Evolutionary conservation across 2,113 vertebrate genomes (phyloP), one percentile per base, ranked within the genome.

Genomic region (Ptychochromis oligacanthus): DNA sequence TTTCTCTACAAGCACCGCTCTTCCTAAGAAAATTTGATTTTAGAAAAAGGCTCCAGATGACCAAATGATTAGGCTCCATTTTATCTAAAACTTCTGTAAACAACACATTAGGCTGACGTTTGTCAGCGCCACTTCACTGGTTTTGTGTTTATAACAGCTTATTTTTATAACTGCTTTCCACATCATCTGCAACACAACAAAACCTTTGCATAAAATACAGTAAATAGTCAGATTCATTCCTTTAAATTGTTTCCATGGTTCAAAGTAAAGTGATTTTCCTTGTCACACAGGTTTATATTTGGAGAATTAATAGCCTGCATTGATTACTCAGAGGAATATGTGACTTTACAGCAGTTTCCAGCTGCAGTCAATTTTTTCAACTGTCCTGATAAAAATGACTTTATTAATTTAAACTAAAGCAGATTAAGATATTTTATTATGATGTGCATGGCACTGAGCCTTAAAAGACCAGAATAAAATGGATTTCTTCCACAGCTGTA

Each of bases 21-120:
- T 75, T 70, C 82, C 79, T 36, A 60, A 72, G 75, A 88, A 90
- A 89, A 84, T 92, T 84, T 57, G 60, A 93, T 93, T 93, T 89
- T 74, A 81, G 82, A 81, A 84, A 75, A 85, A 65, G 77, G 80
- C 76, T 2, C 46, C 75, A 88, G 85, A 91, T n/a, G 22, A 84
- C 80, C 14, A 22, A 82, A 82, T 90, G 82, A 81, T 93, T 88
- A 90, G 81, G 79, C 84, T 64, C 40, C 80, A 77, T 85, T 83
- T 87, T 89, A 82, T 89, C 72, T 74, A 65, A 54, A 55, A 75
- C 24, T 87, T 91, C 58, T 52, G 46, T 78, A 87, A 90, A 91
- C 87, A 88, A 36, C 58, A 57, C 88, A 72, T 80, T 28, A 78
- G 46, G 54, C n/a, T 62, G 70, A 79, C 59, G 20, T 79, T 58